These are phyloP conservation scores for Himalopsyche anomala DNA, from an alignment of 2,888 invertebrate species.

Conservation along the genomic window DNA sequence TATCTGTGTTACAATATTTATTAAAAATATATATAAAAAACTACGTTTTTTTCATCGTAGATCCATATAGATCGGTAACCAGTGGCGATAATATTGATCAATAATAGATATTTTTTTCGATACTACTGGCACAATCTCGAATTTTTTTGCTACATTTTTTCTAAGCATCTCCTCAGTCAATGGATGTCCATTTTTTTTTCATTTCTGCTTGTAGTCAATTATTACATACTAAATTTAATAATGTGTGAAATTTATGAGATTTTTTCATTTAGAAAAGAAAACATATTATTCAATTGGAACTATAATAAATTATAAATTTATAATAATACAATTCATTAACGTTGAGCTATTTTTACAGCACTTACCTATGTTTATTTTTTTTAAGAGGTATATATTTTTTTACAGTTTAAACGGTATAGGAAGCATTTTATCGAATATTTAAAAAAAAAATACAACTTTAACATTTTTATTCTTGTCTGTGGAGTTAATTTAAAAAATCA, in stretches of 20 bases:
- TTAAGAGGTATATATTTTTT: too few species aligned
- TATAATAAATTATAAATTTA: constrained; percentile 3
- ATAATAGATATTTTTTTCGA: background rate
- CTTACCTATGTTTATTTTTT: too few species aligned
- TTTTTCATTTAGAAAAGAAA: background rate
- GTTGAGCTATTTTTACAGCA: background rate
- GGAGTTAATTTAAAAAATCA: too few species aligned
- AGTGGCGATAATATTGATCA: constrained; percentile 26
- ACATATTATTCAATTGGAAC: background rate
- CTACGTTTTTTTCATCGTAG: background rate
- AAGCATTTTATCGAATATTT: too few species aligned
- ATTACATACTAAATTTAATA: constrained; percentile 5
- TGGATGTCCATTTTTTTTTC: constrained; percentile 9
- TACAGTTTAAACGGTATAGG: too few species aligned
- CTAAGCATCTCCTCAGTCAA: background rate
- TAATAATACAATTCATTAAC: background rate
- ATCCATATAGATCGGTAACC: constrained; percentile 5
- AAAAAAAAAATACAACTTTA: too few species aligned
- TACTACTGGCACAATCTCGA: background rate
- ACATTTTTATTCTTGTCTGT: too few species aligned
- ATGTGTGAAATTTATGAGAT: constrained; percentile 34
- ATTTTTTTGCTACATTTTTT: constrained; percentile 12
- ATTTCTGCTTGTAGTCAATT: constrained; percentile 10
- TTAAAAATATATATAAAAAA: background rate
- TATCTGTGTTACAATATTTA: too few species aligned